A percentile compares a stretch with the other conserved stretches of the same genome.
These are phyloP conservation scores for Caenorhabditis remanei DNA, from an alignment of 1,140 invertebrate species.

Conservation along the genomic window DNA sequence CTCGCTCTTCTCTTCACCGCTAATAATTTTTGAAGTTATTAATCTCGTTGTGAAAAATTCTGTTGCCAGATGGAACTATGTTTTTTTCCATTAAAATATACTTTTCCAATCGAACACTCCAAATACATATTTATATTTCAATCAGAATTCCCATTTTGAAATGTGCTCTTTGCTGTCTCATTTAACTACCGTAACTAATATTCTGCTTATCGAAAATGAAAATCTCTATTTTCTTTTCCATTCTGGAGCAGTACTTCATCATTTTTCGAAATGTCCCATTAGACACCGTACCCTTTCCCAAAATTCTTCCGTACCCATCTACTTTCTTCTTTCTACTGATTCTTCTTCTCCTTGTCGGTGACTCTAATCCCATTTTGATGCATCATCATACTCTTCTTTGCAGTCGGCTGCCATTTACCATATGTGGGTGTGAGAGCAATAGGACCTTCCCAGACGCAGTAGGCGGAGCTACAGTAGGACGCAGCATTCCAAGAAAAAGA, in stretches of 20 bases:
- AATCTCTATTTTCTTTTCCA: conserved; percentile 7
- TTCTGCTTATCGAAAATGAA: neutral
- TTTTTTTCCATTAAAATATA: no score
- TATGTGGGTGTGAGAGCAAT: conserved; percentile 21
- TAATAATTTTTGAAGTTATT: no score
- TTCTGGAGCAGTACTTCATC: conserved; percentile 40
- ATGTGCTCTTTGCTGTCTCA: neutral
- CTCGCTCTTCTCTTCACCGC: no score
- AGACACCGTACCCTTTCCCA: neutral
- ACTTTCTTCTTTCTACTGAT: no score
- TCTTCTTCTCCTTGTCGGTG: conserved; percentile 14
- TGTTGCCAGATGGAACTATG: no score
- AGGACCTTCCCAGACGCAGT: neutral
- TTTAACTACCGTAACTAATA: neutral
- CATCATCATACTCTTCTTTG: conserved; percentile 36
- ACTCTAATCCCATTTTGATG: conserved; percentile 53
- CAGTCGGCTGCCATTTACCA: conserved; percentile 47
- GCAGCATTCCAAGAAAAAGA: neutral
- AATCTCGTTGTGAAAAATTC: no score
- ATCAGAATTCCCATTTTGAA: no score
- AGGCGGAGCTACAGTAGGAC: conserved; percentile 43
- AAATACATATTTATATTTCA: no score
- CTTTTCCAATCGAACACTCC: no score
- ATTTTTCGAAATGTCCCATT: conserved; percentile 21
- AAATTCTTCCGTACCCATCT: neutral